Evolutionary conservation across 1,140 invertebrate species (phyloP).

Genomic region (Eriocheir sinensis): DNA sequence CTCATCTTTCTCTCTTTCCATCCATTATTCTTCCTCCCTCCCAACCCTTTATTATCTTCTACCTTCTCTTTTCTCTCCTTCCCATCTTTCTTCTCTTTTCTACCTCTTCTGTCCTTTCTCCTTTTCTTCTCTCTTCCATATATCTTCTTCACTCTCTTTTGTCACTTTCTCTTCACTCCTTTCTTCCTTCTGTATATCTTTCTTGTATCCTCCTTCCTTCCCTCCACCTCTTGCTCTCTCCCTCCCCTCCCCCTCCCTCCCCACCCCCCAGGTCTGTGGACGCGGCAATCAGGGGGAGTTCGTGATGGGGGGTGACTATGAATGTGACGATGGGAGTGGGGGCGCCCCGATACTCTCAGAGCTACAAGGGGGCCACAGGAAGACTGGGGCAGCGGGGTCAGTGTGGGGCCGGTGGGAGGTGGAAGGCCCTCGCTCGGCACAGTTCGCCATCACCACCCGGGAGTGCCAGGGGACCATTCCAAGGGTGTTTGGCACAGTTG

Average conservation of each 20-base stretch:
- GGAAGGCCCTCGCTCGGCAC: background rate
- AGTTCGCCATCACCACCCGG: slow-evolving; percentile 42
- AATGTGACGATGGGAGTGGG: background rate
- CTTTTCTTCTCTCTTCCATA: no score
- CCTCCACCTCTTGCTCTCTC: background rate
- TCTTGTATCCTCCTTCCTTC: background rate
- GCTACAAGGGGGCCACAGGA: background rate
- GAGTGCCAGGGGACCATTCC: background rate
- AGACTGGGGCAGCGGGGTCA: background rate
- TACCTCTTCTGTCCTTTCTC: no score
- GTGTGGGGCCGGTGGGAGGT: background rate
- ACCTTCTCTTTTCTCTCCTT: no score
- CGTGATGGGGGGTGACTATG: slow-evolving; percentile 24
- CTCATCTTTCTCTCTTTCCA: no score
- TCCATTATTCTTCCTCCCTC: no score
- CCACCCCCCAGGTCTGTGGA: background rate
- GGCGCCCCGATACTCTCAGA: background rate
- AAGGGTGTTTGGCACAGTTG: background rate
- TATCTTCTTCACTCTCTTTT: no score
- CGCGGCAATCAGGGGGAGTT: background rate
- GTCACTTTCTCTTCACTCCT: no score
- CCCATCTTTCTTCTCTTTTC: no score
- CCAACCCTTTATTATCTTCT: no score
- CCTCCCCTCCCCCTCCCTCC: background rate
- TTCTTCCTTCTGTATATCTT: background rate